Evolutionary conservation across 1,140 invertebrate genomes (phyloP), one percentile per base, ranked within the genome.

Genomic region (Cyclargus thomasi): DNA sequence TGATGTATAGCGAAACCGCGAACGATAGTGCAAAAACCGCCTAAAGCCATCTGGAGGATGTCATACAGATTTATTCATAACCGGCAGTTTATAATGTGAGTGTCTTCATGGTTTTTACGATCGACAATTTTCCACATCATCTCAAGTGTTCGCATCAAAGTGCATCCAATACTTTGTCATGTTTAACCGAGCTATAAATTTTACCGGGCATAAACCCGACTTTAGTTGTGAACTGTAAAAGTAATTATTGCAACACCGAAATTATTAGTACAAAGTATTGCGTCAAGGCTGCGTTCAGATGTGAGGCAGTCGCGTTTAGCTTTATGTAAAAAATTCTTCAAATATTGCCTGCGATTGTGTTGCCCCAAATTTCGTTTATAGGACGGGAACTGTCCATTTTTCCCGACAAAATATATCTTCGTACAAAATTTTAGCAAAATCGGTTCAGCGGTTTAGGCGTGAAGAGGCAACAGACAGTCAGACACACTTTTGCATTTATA

Each of bases 71-170:
- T 20, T 20, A 59, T 59, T 59, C 20, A 59, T 20, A 59, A 59
- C 18, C 20, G 8, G 20, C n/a, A 55, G 55, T 20, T 17, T 59
- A 59, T 21, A 59, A 20, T 20, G 55, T 59, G 18, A 55, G 53
- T 55, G 53, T 55, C 7, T 18, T 18, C 3, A 3, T 57, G 5
- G 17, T 20, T 59, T 59, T 59, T 59, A 59, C 20, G 18, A 21
- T 59, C 55, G 55, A 59, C 55, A 20, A 59, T 59, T 59, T 59
- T 59, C 55, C 20, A 59, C 55, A 18, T 59, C 55, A 59, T 59
- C 17, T 59, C 21, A 59, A 59, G 55, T 59, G 17, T 59, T 20
- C 18, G 6, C 18, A 59, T 59, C 21, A 59, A 20, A 59, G 20
- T 18, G 17, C 55, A 59, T 11, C 18, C 55, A 59, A 59, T 20